Conservation (phyloP, 2,888 invertebrate genomes). For the Cheilosia scutellata region DNA sequence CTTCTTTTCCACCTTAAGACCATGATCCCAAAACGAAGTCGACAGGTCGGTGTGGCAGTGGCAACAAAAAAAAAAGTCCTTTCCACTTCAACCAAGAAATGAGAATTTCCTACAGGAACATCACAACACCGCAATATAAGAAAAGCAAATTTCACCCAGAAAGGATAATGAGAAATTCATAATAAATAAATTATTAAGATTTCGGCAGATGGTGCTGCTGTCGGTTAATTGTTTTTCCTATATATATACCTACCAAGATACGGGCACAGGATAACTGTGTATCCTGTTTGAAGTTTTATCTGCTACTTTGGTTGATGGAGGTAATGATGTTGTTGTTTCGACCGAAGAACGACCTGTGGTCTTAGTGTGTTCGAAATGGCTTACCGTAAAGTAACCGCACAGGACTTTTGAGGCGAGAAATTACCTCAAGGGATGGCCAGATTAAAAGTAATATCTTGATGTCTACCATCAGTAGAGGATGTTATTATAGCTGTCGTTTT, state of each 20-base stretch:
- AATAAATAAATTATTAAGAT: conserved; percentile 76
- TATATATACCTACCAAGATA: conserved; percentile 12
- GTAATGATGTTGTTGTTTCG: conserved; percentile 71
- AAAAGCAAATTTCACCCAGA: conserved; percentile 64
- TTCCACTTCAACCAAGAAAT: conserved; percentile 44
- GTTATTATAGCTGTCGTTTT: not conserved
- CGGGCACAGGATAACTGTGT: conserved; percentile 36
- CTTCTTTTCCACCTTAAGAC: conserved; percentile 8
- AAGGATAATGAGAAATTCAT: conserved; percentile 75
- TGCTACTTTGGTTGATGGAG: conserved; percentile 63
- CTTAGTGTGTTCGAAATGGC: conserved; percentile 56
- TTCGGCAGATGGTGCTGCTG: conserved; percentile 75
- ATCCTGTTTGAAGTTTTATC: conserved; percentile 63
- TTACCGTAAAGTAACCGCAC: conserved; percentile 60
- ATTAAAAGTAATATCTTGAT: conserved; percentile 69
- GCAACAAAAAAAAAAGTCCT: conserved; percentile 23
- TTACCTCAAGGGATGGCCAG: conserved; percentile 50
- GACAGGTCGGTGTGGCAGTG: conserved; percentile 1
- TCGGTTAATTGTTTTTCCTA: conserved; percentile 73
- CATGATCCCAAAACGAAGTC: conserved; percentile 19
- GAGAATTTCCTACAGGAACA: conserved; percentile 14
- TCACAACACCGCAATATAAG: conserved; percentile 2
- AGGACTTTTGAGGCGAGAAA: conserved; percentile 72
- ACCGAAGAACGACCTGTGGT: conserved; percentile 52
- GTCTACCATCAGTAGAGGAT: conserved; percentile 13